Conservation (phyloP, 2,888 invertebrate species). For the Drosophila leonis region DNA sequence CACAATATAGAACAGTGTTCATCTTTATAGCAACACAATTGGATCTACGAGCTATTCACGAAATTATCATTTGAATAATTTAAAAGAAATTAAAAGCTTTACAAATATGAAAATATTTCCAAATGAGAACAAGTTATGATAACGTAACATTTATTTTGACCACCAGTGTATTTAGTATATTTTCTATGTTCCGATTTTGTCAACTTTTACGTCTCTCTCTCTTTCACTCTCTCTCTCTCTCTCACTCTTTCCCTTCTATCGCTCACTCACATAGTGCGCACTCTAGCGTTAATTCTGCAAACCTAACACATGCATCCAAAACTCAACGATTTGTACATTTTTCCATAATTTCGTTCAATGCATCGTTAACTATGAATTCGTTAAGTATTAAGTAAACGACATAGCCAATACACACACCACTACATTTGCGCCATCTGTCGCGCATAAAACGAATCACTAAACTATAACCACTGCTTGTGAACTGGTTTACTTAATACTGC, state of each 20-base stretch:
- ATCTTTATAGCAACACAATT: too few relatives aligned
- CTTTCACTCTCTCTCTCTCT: not conserved
- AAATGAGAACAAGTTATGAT: not conserved
- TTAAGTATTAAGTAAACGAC: not conserved
- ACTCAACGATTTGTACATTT: not conserved
- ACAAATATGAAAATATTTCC: not conserved
- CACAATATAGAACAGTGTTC: too few relatives aligned
- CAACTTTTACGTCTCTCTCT: not conserved
- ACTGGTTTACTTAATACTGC: not conserved
- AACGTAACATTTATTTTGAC: not conserved
- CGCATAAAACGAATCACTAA: fast-evolving
- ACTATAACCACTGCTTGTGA: not conserved
- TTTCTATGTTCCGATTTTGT: not conserved
- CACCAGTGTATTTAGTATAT: not conserved
- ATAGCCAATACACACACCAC: slow-evolving; percentile 11
- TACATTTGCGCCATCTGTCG: slow-evolving; percentile 10
- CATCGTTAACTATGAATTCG: not conserved
- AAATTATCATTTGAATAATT: not conserved
- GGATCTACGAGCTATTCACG: not conserved
- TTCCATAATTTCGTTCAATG: not conserved
- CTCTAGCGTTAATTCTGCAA: not conserved
- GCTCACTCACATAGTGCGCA: not conserved
- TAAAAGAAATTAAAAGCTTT: not conserved
- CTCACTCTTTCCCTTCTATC: too few relatives aligned
- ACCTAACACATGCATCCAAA: not conserved